These are phyloP conservation scores for Leuciscus idus DNA, from an alignment of 2,113 vertebrate genomes.

Conservation along the genomic window DNA sequence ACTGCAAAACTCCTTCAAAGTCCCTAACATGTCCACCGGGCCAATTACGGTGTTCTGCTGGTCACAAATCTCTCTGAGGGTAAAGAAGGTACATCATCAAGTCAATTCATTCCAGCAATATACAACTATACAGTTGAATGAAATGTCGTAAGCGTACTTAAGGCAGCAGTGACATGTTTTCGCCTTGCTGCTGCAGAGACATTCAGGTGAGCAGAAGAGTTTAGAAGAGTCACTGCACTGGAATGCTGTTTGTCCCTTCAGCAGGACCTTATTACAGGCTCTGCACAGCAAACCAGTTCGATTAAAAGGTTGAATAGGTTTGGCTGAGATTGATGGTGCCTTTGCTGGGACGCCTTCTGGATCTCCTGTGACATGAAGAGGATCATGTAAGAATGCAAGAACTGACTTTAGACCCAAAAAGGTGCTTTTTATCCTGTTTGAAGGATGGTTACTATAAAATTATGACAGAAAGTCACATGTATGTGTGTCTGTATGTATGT, in stretches of 20 bases:
- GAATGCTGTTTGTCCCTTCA: constrained; percentile 96
- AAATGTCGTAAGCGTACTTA: constrained; percentile 78
- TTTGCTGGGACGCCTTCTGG: constrained; percentile 34
- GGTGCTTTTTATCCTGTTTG: neutral
- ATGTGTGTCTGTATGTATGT: too few species aligned
- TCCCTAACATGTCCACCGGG: constrained; percentile 84
- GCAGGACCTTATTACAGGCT: constrained; percentile 89
- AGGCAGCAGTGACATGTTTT: constrained; percentile 90
- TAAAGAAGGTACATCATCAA: constrained; percentile 73
- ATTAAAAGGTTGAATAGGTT: constrained; percentile 74
- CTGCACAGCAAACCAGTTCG: constrained; percentile 86
- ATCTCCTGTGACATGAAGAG: neutral
- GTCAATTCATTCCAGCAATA: constrained; percentile 50
- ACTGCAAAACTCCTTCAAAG: constrained; percentile 92
- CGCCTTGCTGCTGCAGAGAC: constrained; percentile 78
- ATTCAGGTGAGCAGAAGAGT: constrained; percentile 86
- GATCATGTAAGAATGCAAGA: neutral
- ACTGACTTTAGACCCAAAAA: neutral
- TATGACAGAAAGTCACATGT: neutral
- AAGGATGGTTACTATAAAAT: neutral
- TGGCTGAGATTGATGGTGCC: constrained; percentile 56
- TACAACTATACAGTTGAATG: neutral
- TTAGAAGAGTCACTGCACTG: constrained; percentile 88
- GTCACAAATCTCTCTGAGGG: constrained; percentile 83
- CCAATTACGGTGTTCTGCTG: constrained; percentile 89